Conservation (phyloP, 2,888 invertebrate genomes). For the Nymphalis polychloros region DNA sequence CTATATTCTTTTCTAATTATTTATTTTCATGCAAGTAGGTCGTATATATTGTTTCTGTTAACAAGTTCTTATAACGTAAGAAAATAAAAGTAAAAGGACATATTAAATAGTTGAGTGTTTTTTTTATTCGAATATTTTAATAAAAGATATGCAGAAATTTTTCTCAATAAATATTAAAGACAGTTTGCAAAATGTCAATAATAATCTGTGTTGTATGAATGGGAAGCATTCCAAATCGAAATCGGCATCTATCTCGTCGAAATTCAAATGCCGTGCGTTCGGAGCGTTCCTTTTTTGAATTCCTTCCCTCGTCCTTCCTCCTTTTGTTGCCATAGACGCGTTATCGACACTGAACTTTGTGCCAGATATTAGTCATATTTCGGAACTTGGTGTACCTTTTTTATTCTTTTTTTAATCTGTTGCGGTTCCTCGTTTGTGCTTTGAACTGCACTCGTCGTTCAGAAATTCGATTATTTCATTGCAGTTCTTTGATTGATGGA, state of each 20-base stretch:
- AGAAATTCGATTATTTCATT: conserved; percentile 77
- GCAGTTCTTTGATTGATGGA: conserved; percentile 79
- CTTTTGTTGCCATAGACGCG: conserved; percentile 66
- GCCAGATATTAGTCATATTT: conserved; percentile 75
- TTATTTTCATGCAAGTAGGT: conserved; percentile 55
- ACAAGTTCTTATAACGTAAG: not conserved
- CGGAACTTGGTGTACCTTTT: conserved; percentile 42
- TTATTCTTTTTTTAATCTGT: conserved; percentile 63
- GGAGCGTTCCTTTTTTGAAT: conserved; percentile 59
- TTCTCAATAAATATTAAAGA: not conserved
- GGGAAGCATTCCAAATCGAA: conserved; percentile 49
- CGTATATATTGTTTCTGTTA: conserved; percentile 19
- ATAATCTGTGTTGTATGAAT: conserved; percentile 30
- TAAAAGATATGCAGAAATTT: not conserved
- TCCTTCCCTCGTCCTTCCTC: conserved; percentile 57
- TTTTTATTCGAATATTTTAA: no score
- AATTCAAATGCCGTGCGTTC: conserved; percentile 45
- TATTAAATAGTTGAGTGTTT: not conserved
- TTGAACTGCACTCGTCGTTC: conserved; percentile 75
- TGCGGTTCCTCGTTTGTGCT: conserved; percentile 74
- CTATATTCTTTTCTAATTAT: conserved; percentile 65
- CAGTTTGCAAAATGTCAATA: conserved; percentile 33
- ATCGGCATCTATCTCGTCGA: conserved; percentile 48
- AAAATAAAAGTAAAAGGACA: not conserved
- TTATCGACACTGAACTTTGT: conserved; percentile 73